Evolutionary conservation across 30 jellyfish, hydroid and myxozoan genomes (phyloP), one percentile per base, ranked within the genome.

Genomic region (Kudoa iwatai): DNA sequence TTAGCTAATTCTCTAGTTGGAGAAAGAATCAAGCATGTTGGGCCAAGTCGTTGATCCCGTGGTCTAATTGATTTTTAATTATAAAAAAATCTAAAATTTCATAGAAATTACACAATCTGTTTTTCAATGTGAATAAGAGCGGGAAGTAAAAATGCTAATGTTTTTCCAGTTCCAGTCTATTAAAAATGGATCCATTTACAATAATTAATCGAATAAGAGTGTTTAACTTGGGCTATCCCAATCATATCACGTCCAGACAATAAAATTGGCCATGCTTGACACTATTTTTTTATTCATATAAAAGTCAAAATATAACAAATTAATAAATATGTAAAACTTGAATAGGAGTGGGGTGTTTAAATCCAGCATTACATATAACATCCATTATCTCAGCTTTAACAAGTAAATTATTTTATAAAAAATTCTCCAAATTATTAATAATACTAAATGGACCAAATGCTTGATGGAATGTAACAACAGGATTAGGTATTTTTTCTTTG

Each of bases 161-260:
- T 79, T 30, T 79, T 79, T 23, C 98, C 98, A 16, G 98, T 79
- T 13, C 98, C 98, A 45, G 98, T 79, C 98, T 79, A 51, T 24
- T 40, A 36, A 24, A 17, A 21, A 34, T 10, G 38, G 12, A 30
- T 30, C n/a, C 12, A n/a, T n/a, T 30, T 30, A 30, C n/a, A 7
- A 30, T 30, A n/a, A 10, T n/a, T 30, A 30, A 30, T 30, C 12
- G 38, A 10, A 7, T 7, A 18, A 22, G 14, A 17, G 19, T 11
- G 22, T 10, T 21, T 15, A 20, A 71, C 92, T 82, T 71, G 96
- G 15, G 96, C 96, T 14, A 77, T 61, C 18, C 96, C 96, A 35
- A 77, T 52, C 32, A 83, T 14, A 36, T 77, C 96, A 42, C 21
- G 18, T 0, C 96, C 96, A 23, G 89, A 55, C 52, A 77, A 32